Conservation (phyloP, 2,888 invertebrate genomes). For the Eilema depressum region DNA sequence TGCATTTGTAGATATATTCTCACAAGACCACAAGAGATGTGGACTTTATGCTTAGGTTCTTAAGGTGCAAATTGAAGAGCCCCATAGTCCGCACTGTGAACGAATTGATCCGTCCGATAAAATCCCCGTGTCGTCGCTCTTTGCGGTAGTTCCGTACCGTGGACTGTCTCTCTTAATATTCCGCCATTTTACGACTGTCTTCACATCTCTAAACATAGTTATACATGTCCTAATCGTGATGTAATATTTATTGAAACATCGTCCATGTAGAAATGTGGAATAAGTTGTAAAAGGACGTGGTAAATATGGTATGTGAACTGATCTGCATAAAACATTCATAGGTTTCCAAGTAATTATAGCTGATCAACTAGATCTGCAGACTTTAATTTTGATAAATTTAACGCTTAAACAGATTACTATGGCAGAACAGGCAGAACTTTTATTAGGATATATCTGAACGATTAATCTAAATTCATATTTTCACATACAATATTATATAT, state of each 20-base stretch:
- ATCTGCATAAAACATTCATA: slow-evolving; percentile 58
- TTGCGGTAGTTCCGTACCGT: slow-evolving; percentile 60
- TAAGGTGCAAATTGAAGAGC: slow-evolving; percentile 53
- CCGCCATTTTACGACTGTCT: slow-evolving; percentile 29
- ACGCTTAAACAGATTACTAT: neutral
- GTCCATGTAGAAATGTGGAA: slow-evolving; percentile 16
- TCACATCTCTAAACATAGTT: slow-evolving; percentile 14
- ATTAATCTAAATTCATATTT: neutral
- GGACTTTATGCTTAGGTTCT: slow-evolving; percentile 35
- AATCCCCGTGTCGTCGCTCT: slow-evolving; percentile 71
- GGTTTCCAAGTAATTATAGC: slow-evolving; percentile 48
- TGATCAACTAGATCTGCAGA: slow-evolving; percentile 41
- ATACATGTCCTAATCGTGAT: slow-evolving; percentile 22
- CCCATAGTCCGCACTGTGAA: slow-evolving; percentile 65
- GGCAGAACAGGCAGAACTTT: neutral
- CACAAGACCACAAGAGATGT: slow-evolving; percentile 31
- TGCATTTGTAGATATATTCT: slow-evolving; percentile 37
- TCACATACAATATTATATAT: neutral
- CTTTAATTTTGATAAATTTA: slow-evolving; percentile 52
- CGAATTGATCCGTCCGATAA: slow-evolving; percentile 83
- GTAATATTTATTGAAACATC: slow-evolving; percentile 20
- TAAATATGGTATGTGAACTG: slow-evolving; percentile 60
- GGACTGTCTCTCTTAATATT: slow-evolving; percentile 38
- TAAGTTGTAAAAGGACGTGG: slow-evolving; percentile 30
- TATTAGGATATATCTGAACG: neutral